These are phyloP conservation scores for Tragelaphus buxtoni DNA, from an alignment of 2,113 vertebrate genomes.

Conservation along the genomic window DNA sequence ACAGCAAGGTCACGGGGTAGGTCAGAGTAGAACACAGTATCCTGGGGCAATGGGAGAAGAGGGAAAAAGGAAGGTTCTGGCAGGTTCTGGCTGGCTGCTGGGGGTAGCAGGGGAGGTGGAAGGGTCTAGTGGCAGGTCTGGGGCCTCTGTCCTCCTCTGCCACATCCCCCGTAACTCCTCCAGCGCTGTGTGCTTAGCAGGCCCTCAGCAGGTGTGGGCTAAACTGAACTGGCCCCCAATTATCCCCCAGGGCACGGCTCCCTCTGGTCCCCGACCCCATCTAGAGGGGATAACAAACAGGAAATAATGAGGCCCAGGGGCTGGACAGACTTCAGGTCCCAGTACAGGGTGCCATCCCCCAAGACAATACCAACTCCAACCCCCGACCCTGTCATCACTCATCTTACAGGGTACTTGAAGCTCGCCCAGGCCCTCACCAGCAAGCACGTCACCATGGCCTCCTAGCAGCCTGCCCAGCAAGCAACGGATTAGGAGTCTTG, in stretches of 20 bases:
- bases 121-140: neutral
- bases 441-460: neutral
- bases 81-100: neutral
- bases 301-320: neutral
- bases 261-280: neutral
- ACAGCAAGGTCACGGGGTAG: neutral
- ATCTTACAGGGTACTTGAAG: neutral
- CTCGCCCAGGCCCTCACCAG: neutral
- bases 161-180: neutral
- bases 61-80: neutral
- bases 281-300: neutral
- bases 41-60: neutral
- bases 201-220: neutral
- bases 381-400: fast-evolving
- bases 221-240: neutral
- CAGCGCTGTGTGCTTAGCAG: neutral
- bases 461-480: neutral
- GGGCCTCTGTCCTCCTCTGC: neutral
- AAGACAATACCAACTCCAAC: neutral
- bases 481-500: neutral
- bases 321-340: neutral
- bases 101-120: neutral
- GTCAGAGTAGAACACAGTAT: conserved; percentile 23
- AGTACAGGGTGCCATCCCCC: neutral
- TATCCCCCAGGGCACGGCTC: neutral